Conservation (phyloP, 2,113 vertebrate species). For the Eretmochelys imbricata region DNA sequence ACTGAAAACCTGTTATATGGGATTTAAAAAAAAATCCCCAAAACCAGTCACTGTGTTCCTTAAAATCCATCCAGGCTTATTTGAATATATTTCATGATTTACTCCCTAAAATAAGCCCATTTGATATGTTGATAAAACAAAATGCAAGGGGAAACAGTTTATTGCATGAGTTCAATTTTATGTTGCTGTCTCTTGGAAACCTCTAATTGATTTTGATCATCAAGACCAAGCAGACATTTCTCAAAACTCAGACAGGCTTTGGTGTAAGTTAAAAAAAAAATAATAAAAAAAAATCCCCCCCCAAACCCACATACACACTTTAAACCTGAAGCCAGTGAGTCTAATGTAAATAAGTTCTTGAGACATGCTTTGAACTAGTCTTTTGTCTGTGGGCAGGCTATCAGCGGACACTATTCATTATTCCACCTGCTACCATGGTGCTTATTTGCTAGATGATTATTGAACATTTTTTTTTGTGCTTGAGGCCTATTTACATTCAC, state of each 20-base stretch:
- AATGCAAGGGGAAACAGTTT: not conserved
- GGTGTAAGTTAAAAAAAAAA: not conserved
- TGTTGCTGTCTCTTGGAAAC: not conserved
- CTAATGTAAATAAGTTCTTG: not conserved
- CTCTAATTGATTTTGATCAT: conserved; percentile 25
- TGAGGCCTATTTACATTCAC: conserved; percentile 25
- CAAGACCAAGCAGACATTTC: conserved; percentile 9
- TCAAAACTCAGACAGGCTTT: conserved; percentile 27
- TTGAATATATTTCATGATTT: conserved; percentile 32
- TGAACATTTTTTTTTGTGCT: not conserved
- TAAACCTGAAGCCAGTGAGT: not conserved
- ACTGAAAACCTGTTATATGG: conserved; percentile 27
- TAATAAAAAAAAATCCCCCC: fast-evolving
- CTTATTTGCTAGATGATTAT: conserved; percentile 17
- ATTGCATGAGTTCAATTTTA: not conserved
- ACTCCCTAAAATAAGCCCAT: conserved; percentile 17
- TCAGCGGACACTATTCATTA: not conserved
- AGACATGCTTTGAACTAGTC: not conserved
- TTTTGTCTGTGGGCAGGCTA: not conserved
- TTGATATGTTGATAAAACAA: conserved; percentile 6
- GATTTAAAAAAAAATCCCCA: conserved; percentile 1
- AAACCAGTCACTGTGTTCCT: not conserved
- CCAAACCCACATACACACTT: not conserved
- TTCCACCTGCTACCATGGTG: not conserved
- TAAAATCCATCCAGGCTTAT: conserved; percentile 42